Percentiles rank a stretch among this genome's conserved stretches.
Conservation (phyloP, 2,888 invertebrate genomes). For the Drosophila multiciliata region DNA sequence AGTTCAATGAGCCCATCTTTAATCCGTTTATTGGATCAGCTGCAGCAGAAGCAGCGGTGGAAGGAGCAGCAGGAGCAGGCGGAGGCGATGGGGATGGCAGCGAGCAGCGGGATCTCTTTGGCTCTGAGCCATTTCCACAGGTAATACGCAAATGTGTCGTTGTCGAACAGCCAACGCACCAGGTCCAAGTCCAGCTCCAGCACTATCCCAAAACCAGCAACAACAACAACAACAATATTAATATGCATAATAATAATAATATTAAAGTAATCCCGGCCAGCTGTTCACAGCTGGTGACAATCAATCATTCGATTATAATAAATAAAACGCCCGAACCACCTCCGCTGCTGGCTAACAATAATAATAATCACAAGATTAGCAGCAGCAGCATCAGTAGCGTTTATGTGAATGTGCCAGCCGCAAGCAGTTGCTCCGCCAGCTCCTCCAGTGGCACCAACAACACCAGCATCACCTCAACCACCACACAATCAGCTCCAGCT, state of each 20-base stretch:
- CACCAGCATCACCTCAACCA: constrained; percentile 12
- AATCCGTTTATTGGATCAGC: constrained; percentile 78
- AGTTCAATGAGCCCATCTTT: constrained; percentile 84
- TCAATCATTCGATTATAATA: constrained; percentile 85
- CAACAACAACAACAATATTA: constrained; percentile 53
- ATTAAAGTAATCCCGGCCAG: constrained; percentile 44
- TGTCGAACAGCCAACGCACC: constrained; percentile 41
- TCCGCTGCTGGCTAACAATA: constrained; percentile 16
- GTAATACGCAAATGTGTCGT: constrained; percentile 81
- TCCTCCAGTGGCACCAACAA: constrained; percentile 6
- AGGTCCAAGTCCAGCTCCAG: constrained; percentile 30
- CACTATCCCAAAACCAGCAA: constrained; percentile 46
- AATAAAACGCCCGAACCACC: constrained; percentile 83
- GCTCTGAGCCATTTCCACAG: constrained; percentile 85
- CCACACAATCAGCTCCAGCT: constrained; percentile 14
- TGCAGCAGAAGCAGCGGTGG: neutral
- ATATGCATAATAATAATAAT: constrained; percentile 44
- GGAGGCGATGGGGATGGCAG: neutral
- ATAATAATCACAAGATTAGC: constrained; percentile 16
- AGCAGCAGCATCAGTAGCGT: constrained; percentile 32
- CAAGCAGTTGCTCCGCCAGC: constrained; percentile 12
- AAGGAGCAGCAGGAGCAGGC: neutral
- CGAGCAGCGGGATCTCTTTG: constrained; percentile 83
- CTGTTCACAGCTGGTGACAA: constrained; percentile 80
- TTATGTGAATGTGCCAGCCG: constrained; percentile 65